Base-by-base conservation (phyloP, 1,140 invertebrate species). In the Lepidurus packardi region DNA sequence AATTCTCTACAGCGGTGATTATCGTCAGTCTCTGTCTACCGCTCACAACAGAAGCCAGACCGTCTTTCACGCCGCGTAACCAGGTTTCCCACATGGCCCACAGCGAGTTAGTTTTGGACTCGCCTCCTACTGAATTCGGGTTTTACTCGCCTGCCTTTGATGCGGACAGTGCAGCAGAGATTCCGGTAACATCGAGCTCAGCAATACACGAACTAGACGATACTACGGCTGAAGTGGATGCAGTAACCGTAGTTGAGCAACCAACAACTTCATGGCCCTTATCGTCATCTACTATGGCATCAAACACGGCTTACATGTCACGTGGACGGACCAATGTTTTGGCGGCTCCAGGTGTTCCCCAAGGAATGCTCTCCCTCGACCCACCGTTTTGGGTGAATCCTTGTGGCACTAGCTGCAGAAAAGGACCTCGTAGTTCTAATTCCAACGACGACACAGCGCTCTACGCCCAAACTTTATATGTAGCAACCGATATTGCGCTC, bases 371-470 rank as follows among this genome's bases (percentile, higher is more conserved):
- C 21, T 65, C 8, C 53, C 16, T 7, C 16, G 10, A 65, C 53
- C 53, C 53, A 65, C 53, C 53, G 0, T 65, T 65, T 16, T 65
- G 53, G 53, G 53, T 65, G 53, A 65, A 65, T 65, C 53, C 53
- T 65, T 65, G 53, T 21, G 53, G 53, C 21, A 7, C 5, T 21
- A 3, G 9, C 53, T 7, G 16, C 53, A 9, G 13, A 21, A 65
- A 16, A 13, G 16, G 13, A n/a, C 0, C 16, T 65, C 0, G 7
- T 65, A 21, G 13, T 16, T 1, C 53, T 13, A 65, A 13, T 21
- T n/a, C 9, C 13, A 21, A 9, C 21, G n/a, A 65, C 0, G 53
- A 65, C 21, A 16, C 21, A 7, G 6, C 53, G 3, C n/a, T 65
- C 6, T 65, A n/a, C 13, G 53, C 53, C 13, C 9, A 16, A 16